Percentiles rank a stretch among this genome's conserved stretches.
These are phyloP conservation scores for Parotia lawesii DNA, from an alignment of 2,113 vertebrate species.

Conservation along the genomic window DNA sequence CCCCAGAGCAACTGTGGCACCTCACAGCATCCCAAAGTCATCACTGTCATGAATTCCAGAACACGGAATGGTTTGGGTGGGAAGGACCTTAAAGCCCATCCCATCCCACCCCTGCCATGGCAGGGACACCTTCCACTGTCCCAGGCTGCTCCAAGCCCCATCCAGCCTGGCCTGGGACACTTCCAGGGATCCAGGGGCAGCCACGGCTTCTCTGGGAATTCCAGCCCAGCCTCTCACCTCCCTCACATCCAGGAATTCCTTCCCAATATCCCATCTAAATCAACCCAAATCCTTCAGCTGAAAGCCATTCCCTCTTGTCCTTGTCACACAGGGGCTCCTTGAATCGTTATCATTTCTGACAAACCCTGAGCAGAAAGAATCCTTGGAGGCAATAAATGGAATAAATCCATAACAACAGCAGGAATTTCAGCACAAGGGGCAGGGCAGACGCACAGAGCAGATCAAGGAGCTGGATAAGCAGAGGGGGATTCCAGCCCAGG, in stretches of 20 bases:
- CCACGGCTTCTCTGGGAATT: background rate
- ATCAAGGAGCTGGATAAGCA: background rate
- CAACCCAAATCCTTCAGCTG: background rate
- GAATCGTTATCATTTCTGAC: background rate
- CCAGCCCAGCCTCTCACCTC: accelerated
- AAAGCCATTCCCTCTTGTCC: background rate
- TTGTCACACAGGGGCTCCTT: background rate
- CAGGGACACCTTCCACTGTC: background rate
- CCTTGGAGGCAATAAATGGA: background rate
- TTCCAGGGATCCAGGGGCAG: background rate
- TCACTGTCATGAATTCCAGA: background rate
- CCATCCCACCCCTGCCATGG: background rate
- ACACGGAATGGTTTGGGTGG: background rate
- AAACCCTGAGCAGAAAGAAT: background rate
- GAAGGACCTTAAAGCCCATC: background rate
- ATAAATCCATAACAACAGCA: accelerated
- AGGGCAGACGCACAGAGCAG: background rate
- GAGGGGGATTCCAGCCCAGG: background rate
- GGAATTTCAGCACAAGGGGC: background rate
- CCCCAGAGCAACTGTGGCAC: accelerated
- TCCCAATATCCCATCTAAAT: background rate
- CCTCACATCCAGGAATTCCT: background rate
- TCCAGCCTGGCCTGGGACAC: background rate
- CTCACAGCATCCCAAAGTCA: background rate
- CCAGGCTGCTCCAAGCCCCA: background rate